Conservation (phyloP, 2,113 vertebrate species). For the Poeciliopsis prolifica region DNA sequence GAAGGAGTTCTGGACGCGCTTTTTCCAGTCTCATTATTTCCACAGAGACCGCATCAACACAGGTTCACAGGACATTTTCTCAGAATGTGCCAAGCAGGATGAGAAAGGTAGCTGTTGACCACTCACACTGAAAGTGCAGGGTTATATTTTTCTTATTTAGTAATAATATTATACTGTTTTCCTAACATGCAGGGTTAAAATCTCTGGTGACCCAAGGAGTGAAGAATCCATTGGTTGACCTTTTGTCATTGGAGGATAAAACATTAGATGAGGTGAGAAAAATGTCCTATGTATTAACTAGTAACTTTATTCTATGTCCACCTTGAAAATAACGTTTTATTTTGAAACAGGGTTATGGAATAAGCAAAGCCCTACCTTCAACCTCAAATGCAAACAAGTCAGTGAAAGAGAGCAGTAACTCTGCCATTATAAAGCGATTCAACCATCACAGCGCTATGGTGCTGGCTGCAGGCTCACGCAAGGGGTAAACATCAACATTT, state of each 20-base stretch:
- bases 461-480: slow-evolving; percentile 92
- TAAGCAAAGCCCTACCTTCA: slow-evolving; percentile 80
- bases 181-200: slow-evolving; percentile 85
- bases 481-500: slow-evolving; percentile 82
- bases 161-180: slow-evolving; percentile 11
- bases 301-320: not conserved
- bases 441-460: slow-evolving; percentile 99
- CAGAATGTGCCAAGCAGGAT: slow-evolving; percentile 97
- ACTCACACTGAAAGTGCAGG: not conserved
- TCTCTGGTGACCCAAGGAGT: slow-evolving; percentile 95
- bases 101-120: slow-evolving; percentile 86
- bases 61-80: slow-evolving; percentile 95
- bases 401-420: slow-evolving; percentile 93
- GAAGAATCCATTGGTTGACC: slow-evolving; percentile 94
- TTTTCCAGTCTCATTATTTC: slow-evolving; percentile 99
- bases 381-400: slow-evolving; percentile 86
- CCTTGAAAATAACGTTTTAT: slow-evolving; percentile 10
- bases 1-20: slow-evolving; percentile 98
- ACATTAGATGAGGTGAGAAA: slow-evolving; percentile 92
- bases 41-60: slow-evolving; percentile 96
- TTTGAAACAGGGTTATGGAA: slow-evolving; percentile 88
- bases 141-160: not conserved
- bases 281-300: not conserved
- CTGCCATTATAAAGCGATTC: slow-evolving; percentile 97
- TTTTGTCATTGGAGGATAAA: slow-evolving; percentile 93